A percentile compares a stretch with the other conserved stretches of the same genome.
Conservation (phyloP, 2,113 vertebrate genomes). For the Aegotheles bennettii region DNA sequence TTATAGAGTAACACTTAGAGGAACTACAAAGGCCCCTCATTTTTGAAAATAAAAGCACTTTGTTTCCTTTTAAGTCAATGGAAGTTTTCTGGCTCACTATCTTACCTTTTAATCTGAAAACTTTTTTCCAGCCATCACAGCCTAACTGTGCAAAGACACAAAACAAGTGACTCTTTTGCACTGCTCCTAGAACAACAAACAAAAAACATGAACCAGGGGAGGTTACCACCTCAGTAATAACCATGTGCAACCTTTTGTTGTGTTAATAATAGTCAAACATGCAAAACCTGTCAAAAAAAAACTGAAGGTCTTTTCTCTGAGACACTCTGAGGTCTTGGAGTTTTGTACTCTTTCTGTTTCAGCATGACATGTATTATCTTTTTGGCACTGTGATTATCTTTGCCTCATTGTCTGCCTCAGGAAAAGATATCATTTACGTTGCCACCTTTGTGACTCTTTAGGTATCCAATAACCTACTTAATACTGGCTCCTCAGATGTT, state of each 20-base stretch:
- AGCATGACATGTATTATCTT: constrained; percentile 50
- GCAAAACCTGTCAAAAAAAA: constrained; percentile 61
- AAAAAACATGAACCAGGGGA: not conserved
- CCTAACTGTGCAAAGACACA: not conserved
- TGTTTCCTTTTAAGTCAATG: not conserved
- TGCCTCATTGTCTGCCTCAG: constrained; percentile 43
- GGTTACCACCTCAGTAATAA: constrained; percentile 32
- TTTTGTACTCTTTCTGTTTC: constrained; percentile 60
- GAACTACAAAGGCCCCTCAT: not conserved
- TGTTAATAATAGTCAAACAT: constrained; percentile 49
- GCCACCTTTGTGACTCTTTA: constrained; percentile 42
- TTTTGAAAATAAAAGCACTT: not conserved
- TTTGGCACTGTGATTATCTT: constrained; percentile 44
- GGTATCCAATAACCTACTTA: constrained; percentile 59
- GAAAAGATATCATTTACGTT: constrained; percentile 51
- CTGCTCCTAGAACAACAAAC: not conserved
- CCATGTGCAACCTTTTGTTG: not conserved
- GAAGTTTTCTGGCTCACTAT: not conserved
- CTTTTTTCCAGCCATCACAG: not conserved
- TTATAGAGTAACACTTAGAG: not conserved
- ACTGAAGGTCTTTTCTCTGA: constrained; percentile 43
- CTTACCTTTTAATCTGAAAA: constrained; percentile 7
- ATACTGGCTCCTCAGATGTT: not conserved
- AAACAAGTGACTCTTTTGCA: not conserved
- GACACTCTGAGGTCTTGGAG: constrained; percentile 17